A percentile compares a stretch with the other conserved stretches of the same genome.
Evolutionary conservation across 2,113 vertebrate species (phyloP).

Genomic region (Emydura subglobosa): DNA sequence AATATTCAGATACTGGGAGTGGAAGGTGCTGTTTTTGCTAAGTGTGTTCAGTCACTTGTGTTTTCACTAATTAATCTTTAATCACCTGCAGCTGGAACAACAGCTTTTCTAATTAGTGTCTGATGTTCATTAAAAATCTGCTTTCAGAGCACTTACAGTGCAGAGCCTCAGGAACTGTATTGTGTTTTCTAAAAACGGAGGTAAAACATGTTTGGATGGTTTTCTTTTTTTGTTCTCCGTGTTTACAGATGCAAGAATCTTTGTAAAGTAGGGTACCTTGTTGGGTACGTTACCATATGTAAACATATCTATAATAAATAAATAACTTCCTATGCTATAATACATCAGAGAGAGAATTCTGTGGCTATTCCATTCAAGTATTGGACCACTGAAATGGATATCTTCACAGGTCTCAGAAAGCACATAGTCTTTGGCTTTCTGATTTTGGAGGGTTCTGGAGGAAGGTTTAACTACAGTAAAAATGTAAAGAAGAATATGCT

Average conservation of each 20-base stretch:
- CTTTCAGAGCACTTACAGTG: constrained; percentile 22
- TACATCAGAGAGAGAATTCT: neutral
- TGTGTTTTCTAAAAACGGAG: neutral
- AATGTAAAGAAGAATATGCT: accelerated
- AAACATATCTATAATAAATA: neutral
- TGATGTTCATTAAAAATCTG: constrained; percentile 47
- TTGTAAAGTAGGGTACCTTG: neutral
- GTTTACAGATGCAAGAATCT: neutral
- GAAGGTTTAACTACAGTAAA: neutral
- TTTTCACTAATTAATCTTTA: constrained; percentile 74
- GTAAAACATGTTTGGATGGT: neutral
- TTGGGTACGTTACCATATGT: neutral
- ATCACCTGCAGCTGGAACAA: constrained; percentile 58
- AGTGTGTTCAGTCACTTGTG: constrained; percentile 8
- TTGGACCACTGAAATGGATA: neutral
- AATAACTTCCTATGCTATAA: accelerated
- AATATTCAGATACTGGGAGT: constrained; percentile 45
- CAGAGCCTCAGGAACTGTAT: neutral
- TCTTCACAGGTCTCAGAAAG: neutral
- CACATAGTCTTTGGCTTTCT: neutral
- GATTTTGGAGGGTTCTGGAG: neutral
- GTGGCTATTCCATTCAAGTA: neutral
- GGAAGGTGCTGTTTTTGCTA: constrained; percentile 41
- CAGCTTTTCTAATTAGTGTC: constrained; percentile 39
- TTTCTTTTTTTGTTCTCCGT: neutral